phyloP scores from a whole-genome alignment of 2,797 vertebrate species.

The Valencia hispanica region DNA sequence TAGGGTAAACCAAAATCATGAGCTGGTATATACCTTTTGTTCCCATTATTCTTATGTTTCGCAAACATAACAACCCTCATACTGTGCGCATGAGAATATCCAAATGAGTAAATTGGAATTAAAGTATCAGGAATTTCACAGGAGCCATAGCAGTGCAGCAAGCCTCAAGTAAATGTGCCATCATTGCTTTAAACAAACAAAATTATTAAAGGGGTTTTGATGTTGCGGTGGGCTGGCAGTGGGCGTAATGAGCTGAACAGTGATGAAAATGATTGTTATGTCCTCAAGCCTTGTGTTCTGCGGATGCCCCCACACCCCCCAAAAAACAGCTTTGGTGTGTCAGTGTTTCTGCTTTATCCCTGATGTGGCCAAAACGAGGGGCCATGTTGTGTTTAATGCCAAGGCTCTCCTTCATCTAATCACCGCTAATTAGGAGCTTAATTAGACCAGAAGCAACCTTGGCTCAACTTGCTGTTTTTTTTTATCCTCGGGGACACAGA shows the following conservation, averaged over 20 bases:
- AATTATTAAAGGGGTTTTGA: conserved; percentile 39
- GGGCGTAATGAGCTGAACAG: conserved; percentile 44
- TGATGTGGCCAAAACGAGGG: conserved; percentile 32
- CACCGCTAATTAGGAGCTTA: conserved; percentile 56
- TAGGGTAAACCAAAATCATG: conserved; percentile 17
- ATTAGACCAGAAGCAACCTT: conserved; percentile 59
- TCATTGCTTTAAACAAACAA: conserved; percentile 50
- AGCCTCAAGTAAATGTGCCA: conserved; percentile 21
- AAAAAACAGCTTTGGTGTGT: conserved; percentile 56
- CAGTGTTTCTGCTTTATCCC: conserved; percentile 34
- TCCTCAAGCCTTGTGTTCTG: conserved; percentile 42
- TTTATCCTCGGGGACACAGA: conserved; percentile 2
- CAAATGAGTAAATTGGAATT: conserved; percentile 28
- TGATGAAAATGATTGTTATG: conserved; percentile 42
- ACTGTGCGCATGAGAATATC: conserved; percentile 12
- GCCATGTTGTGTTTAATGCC: conserved; percentile 16
- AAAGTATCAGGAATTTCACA: conserved; percentile 26
- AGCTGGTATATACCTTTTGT: background rate
- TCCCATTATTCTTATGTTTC: conserved; percentile 3
- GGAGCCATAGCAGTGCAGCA: conserved; percentile 6
- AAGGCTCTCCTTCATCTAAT: conserved; percentile 50
- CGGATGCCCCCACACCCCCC: conserved; percentile 21
- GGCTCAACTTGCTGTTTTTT: conserved; percentile 26
- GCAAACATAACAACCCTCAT: conserved; percentile 10
- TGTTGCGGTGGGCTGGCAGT: conserved; percentile 26